Percentiles rank a stretch among this genome's conserved stretches.
These are phyloP conservation scores for Dorcus hopei DNA, from an alignment of 2,888 invertebrate genomes.

Conservation along the genomic window DNA sequence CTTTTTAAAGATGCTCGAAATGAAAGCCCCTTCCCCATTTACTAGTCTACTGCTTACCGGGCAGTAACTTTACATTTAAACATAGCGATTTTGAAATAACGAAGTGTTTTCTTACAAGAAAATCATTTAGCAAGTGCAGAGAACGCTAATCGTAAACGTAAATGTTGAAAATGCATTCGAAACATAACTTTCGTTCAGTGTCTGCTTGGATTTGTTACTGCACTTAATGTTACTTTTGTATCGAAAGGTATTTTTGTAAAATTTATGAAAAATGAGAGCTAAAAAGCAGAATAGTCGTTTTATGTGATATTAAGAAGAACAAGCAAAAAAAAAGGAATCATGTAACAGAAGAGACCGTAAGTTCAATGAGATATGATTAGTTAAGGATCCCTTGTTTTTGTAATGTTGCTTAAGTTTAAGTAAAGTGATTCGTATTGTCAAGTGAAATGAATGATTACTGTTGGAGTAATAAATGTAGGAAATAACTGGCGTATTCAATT, in stretches of 20 bases:
- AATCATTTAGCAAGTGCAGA: constrained; percentile 4
- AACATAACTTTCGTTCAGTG: neutral
- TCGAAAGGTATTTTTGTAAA: constrained; percentile 15
- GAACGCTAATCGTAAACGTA: constrained; percentile 4
- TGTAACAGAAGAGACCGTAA: neutral
- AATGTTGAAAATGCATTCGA: constrained; percentile 3
- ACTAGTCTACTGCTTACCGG: too few species aligned
- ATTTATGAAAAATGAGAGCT: constrained; percentile 9
- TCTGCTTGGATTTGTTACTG: constrained; percentile 8
- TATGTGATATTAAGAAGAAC: constrained; percentile 14
- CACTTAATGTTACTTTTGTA: constrained; percentile 11
- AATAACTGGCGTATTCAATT: constrained; percentile 12
- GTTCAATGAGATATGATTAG: constrained; percentile 5
- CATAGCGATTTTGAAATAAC: constrained; percentile 1
- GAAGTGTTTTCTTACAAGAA: constrained; percentile 12
- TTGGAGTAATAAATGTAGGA: constrained; percentile 43
- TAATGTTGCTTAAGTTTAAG: constrained; percentile 12
- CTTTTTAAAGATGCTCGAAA: too few species aligned
- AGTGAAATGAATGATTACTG: constrained; percentile 42
- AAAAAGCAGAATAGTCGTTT: constrained; percentile 6
- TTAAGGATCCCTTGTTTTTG: constrained; percentile 9
- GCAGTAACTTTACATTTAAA: neutral
- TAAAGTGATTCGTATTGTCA: constrained; percentile 34
- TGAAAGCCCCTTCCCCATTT: too few species aligned
- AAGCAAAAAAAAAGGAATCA: neutral